Base-by-base conservation (phyloP, 2,113 vertebrate genomes). In the Pluvialis apricaria region DNA sequence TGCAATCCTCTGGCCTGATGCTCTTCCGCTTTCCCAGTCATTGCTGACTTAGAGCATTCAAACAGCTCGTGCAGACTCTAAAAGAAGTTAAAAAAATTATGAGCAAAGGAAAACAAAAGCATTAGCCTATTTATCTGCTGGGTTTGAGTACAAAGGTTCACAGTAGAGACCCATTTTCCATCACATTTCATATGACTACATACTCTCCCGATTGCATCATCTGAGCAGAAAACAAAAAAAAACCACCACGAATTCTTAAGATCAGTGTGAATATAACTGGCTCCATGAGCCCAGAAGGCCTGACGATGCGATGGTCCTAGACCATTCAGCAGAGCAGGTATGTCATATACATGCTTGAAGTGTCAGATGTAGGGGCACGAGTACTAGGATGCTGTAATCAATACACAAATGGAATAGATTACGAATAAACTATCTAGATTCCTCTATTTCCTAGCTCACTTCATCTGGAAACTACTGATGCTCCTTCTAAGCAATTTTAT, bases 241-340 rank as follows among this genome's bases (percentile, higher is more conserved):
- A 4, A 13, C 11, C 6, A 32, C n/a, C n/a, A 25, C 6, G 22
- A 68, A 57, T 82, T 87, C 24, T 90, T 77, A 75, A 70, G 18
- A 57, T 34, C 22, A 15, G 5, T 25, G 44, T 25, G 19, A 82
- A 25, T 51, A 24, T 24, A 82, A 47, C 18, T 38, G 8, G 17
- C 15, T 88, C 31, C 11, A 6, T 34, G 45, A 40, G 17, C 86
- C 52, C 44, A 60, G 55, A 88, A 82, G 31, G 44, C 49, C 71
- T 26, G 34, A 45, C 0, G 1, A 36, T 36, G 42, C 0, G 5
- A 86, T 14, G 20, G 34, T 25, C 13, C 15, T 14, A 54, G 24
- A 55, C 51, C n/a, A 47, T 58, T 52, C 44, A 77, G 45, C 57
- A 76, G 19, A 58, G 32, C 20, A 57, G 29, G 11, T 40, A 51